Evolutionary conservation across 2,113 vertebrate genomes (phyloP), one percentile per base, ranked within the genome.

Genomic region (Nannospalax galili): DNA sequence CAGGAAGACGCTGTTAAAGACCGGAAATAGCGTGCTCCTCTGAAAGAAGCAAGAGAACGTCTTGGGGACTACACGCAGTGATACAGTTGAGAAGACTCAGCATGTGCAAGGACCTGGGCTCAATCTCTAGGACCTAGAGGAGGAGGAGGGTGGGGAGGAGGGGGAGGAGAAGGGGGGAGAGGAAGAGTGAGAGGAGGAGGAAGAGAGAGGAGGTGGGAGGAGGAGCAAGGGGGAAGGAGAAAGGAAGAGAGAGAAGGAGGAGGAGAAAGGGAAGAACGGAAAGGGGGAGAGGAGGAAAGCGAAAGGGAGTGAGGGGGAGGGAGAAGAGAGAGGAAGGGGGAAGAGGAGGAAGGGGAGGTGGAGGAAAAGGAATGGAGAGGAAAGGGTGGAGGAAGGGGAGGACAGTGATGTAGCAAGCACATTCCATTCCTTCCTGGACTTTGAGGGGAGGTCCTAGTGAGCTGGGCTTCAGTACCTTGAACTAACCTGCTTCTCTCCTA

Each of bases 401-500:
- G 64, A 35, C 7, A 0, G 40, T n/a, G 48, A 72, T 3, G 48
- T 52, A 0, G 0, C 9, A 20, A 58, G 20, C 48, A 19, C 67
- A 30, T 37, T 40, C 8, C 26, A 40, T 5, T 78, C 30, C 11
- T 52, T 81, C 45, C n/a, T 52, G 69, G 32, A 56, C 48, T 80
- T 60, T 45, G 28, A 88, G 70, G 32, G 37, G 37, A 74, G 78
- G 16, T 5, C 58, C 9, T 9, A 1, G 2, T 48, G 3, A n/a
- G 28, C 45, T 1, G 24, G n/a, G 1, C 26, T 16, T n/a, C 22
- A 30, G 12, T 1, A 8, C 1, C 64, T 40, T 37, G 32, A 11
- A 0, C 45, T 32, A 81, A 17, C 8, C 37, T 14, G 17, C 6
- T 16, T 35, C 5, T 40, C 22, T 77, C 69, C 48, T 73, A 1